Evolutionary conservation across 2,797 vertebrate genomes (phyloP).

Genomic region (Halcyon smyrnensis): DNA sequence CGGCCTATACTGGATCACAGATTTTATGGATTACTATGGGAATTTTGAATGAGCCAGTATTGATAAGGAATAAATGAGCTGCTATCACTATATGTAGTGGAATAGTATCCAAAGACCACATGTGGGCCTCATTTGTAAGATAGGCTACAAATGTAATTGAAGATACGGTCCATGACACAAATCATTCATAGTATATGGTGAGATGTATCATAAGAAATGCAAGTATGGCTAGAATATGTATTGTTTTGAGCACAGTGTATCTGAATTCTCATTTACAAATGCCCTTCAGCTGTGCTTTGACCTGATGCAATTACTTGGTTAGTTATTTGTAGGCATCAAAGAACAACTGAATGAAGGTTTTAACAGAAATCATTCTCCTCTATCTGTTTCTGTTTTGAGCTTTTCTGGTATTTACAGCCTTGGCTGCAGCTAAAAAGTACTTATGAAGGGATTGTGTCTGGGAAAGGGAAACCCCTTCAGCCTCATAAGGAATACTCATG

Average conservation of each 20-base stretch:
- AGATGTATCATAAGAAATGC: background rate
- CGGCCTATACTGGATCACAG: background rate
- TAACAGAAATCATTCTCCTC: background rate
- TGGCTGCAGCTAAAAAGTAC: background rate
- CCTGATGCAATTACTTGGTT: background rate
- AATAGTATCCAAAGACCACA: background rate
- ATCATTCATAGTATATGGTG: rapidly evolving
- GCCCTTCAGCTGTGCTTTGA: background rate
- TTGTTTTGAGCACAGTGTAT: rapidly evolving
- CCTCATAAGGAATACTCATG: background rate
- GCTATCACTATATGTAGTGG: background rate
- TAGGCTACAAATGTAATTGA: background rate
- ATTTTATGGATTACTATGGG: background rate
- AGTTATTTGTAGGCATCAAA: background rate
- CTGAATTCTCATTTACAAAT: background rate
- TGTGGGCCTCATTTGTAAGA: background rate
- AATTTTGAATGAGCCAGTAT: background rate
- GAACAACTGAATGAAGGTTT: background rate
- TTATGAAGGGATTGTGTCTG: background rate
- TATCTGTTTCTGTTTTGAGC: background rate
- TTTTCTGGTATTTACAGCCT: background rate
- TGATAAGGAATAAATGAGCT: background rate
- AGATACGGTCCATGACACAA: background rate
- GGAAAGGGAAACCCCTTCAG: background rate
- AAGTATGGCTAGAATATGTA: background rate